Percentiles rank a stretch among this genome's conserved stretches.
Evolutionary conservation across 1,140 invertebrate genomes (phyloP).

Genomic region (Ganaspis sp.): DNA sequence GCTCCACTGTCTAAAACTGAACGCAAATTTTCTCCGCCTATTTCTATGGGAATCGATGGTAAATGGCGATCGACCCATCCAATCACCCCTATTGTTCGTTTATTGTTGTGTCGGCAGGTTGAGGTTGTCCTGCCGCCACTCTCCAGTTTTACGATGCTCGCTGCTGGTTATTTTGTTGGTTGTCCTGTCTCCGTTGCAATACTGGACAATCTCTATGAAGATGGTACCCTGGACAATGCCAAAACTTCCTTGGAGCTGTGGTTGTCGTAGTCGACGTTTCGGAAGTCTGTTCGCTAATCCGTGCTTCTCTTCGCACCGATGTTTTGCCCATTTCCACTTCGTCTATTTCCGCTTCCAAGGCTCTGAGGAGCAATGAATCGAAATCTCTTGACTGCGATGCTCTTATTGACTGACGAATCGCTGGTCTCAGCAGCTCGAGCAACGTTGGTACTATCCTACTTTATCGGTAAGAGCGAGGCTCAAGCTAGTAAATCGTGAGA

Average conservation of each 20-base stretch:
- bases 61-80: not conserved
- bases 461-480: too few relatives aligned
- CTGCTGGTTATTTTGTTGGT: not conserved
- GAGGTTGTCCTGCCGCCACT: not conserved
- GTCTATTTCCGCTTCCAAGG: conserved; percentile 41
- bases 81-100: conserved; percentile 17
- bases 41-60: too few relatives aligned
- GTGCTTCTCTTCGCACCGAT: not conserved
- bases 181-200: not conserved
- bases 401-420: conserved; percentile 18
- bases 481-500: too few relatives aligned
- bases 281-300: too few relatives aligned
- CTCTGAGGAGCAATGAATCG: conserved; percentile 12
- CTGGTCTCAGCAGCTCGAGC: conserved; percentile 38
- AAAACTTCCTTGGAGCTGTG: conserved; percentile 37
- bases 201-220: conserved; percentile 50
- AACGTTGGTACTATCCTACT: conserved; percentile 15
- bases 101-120: not conserved
- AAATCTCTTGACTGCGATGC: conserved; percentile 16
- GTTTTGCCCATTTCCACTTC: not conserved
- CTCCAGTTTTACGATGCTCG: conserved; percentile 46
- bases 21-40: not conserved
- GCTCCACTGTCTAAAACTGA: conserved; percentile 37
- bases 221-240: conserved; percentile 52
- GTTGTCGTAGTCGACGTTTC: not conserved